Evolutionary conservation across 2,113 vertebrate species (phyloP).

Genomic region (Megaptera novaeangliae): DNA sequence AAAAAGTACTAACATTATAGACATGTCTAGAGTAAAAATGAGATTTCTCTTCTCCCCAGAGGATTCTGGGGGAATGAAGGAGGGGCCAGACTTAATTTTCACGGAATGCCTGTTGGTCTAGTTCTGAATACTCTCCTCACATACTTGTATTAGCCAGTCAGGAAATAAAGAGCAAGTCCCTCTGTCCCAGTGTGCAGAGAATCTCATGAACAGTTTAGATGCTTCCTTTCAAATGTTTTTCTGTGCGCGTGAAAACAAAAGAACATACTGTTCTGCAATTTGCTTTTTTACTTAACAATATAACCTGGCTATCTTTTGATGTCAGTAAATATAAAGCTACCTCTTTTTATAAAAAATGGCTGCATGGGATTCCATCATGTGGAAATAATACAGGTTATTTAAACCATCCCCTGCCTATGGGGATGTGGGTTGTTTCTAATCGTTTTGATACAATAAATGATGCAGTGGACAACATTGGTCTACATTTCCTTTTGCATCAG

Average conservation of each 20-base stretch:
- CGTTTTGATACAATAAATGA: conserved; percentile 28
- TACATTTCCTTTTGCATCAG: background rate
- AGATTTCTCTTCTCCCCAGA: background rate
- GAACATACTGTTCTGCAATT: background rate
- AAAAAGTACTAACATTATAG: conserved; percentile 8
- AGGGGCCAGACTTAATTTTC: background rate
- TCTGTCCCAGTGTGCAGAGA: background rate
- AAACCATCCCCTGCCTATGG: background rate
- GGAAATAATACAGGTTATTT: background rate
- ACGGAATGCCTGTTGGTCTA: background rate
- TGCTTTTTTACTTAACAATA: background rate
- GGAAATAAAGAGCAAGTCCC: background rate
- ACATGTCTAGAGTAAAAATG: background rate
- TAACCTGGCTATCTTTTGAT: background rate
- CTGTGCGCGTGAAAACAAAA: background rate
- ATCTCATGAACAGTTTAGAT: background rate
- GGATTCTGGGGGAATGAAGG: background rate
- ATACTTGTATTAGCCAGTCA: background rate
- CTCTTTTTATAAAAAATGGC: conserved; percentile 1
- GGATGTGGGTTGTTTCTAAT: conserved; percentile 18
- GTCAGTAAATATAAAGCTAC: conserved; percentile 27
- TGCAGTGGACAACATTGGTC: background rate
- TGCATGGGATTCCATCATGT: background rate
- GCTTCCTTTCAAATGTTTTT: conserved; percentile 8
- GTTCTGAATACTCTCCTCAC: background rate